These are phyloP conservation scores for Ichneumoninae sp. DNA, from an alignment of 2,888 invertebrate genomes.

Conservation along the genomic window DNA sequence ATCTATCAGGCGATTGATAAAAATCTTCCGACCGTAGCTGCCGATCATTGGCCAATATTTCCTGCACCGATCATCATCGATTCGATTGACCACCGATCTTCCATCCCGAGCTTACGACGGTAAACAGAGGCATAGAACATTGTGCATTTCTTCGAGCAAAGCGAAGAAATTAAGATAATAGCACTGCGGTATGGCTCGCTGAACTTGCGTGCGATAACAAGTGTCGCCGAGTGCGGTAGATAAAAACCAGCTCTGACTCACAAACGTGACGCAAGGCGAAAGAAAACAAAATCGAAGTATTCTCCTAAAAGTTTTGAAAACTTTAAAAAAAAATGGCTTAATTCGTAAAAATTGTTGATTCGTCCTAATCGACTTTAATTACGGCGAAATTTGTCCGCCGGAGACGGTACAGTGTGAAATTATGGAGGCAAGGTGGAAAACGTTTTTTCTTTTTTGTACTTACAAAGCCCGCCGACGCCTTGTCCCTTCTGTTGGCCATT, in stretches of 20 bases:
- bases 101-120: not conserved
- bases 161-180: not conserved
- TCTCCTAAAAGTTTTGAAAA: conserved; percentile 5
- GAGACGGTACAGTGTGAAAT: not conserved
- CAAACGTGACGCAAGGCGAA: not conserved
- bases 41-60: not conserved
- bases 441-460: conserved; percentile 70
- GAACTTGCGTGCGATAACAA: conserved; percentile 29
- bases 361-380: not conserved
- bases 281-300: not conserved
- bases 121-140: not conserved
- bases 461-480: conserved; percentile 79
- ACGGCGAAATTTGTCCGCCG: not conserved
- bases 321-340: not conserved
- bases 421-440: not conserved
- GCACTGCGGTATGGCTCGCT: not conserved
- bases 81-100: not conserved
- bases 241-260: not conserved
- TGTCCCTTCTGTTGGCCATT: conserved; percentile 82
- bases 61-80: not conserved
- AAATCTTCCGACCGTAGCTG: not conserved
- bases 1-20: not conserved
- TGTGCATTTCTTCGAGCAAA: not conserved
- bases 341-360: not conserved
- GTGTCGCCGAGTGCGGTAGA: conserved; percentile 1